Conservation (phyloP, 2,797 vertebrate genomes). For the Microhierax caerulescens region DNA sequence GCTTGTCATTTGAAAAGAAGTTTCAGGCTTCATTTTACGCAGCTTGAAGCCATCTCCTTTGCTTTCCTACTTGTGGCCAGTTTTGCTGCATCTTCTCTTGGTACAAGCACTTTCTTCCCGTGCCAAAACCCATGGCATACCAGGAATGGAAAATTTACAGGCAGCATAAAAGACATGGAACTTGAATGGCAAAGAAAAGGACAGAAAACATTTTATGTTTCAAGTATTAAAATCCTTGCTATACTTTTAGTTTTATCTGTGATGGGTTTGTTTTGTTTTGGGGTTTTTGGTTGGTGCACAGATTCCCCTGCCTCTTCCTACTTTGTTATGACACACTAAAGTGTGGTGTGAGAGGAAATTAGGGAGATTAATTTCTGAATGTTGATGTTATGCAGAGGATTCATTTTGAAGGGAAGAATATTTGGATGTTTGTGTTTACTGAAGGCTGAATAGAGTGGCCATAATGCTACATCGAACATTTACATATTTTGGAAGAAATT, state of each 20-base stretch:
- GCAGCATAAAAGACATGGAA: neutral
- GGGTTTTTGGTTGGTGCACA: neutral
- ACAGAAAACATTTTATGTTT: neutral
- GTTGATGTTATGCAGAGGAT: neutral
- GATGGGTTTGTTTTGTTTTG: neutral
- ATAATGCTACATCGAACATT: neutral
- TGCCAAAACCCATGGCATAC: neutral
- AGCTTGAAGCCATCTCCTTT: neutral
- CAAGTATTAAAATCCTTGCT: neutral
- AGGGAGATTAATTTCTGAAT: neutral
- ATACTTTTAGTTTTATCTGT: neutral
- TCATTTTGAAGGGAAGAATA: neutral
- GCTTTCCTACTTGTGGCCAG: neutral
- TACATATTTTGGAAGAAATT: neutral
- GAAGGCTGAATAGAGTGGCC: neutral
- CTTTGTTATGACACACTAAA: neutral
- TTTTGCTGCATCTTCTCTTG: neutral
- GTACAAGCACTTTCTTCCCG: neutral
- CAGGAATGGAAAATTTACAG: neutral
- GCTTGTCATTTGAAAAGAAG: neutral
- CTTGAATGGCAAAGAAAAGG: neutral
- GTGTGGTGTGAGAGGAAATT: neutral
- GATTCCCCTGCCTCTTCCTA: neutral
- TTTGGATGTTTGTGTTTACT: neutral
- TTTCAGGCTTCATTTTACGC: neutral